Base-by-base conservation (phyloP, 2,113 vertebrate genomes). In the Climacteris rufus region DNA sequence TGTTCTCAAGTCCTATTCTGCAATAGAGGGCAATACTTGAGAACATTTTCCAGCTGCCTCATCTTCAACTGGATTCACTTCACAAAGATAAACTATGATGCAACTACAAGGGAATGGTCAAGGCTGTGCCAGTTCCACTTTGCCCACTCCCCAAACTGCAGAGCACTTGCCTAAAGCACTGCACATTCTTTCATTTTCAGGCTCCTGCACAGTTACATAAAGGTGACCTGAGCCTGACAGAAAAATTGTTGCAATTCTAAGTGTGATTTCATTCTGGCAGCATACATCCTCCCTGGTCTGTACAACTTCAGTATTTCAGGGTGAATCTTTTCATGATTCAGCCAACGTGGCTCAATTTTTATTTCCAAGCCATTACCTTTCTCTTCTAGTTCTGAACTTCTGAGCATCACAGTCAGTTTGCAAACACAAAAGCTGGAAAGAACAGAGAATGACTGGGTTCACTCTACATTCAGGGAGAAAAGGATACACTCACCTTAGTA, bases 371-470 rank as follows among this genome's bases (percentile, higher is more conserved):
- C 12, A 24, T 35, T 59, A 28, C 8, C 64, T 70, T 77, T 64
- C 60, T 90, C 49, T 74, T 68, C 15, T 40, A 75, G n/a, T 30
- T 93, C 60, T 88, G 47, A 83, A 49, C 31, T 35, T 86, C 11
- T 13, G 25, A 78, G 59, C 44, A 71, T 22, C 45, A 52, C 33
- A 50, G n/a, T 30, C 40, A 42, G 20, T 49, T 89, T 78, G 28
- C 40, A 91, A 15, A 25, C 52, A 59, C 5, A 3, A 75, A 49
- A 28, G 28, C 56, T 63, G 9, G 63, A 84, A 93, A 88, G 33
- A 77, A 39, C 1, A 2, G 15, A 37, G 63, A 81, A 57, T 3
- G 1, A 64, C 0, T 72, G 59, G 1, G 2, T 37, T 75, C 47
- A n/a, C 31, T 83, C 76, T n/a, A 24, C 37, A 37, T 28, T 56